A percentile compares a stretch with the other conserved stretches of the same genome.
phyloP scores from a whole-genome alignment of 1,140 invertebrate species.

The Xylocopa sonorina region DNA sequence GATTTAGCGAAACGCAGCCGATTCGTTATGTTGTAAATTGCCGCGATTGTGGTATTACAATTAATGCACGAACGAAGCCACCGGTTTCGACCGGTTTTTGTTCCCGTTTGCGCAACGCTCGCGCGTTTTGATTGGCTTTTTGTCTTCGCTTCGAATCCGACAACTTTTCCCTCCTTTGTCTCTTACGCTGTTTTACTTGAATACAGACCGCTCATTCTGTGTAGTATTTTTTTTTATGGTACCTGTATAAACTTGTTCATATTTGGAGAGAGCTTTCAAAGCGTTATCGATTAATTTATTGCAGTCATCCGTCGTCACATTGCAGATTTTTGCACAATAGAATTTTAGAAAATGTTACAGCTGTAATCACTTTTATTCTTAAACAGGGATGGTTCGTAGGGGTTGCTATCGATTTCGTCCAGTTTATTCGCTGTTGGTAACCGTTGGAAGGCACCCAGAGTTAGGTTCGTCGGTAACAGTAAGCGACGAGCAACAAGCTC shows the following conservation, averaged over 20 bases:
- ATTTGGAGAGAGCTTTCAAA: neutral
- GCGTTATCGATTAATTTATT: too few relatives aligned
- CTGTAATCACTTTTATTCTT: neutral
- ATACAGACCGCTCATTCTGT: neutral
- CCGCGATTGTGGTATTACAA: slow-evolving; percentile 48
- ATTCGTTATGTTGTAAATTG: slow-evolving; percentile 47
- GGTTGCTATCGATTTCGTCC: neutral
- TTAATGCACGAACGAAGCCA: slow-evolving; percentile 43
- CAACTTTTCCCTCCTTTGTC: neutral
- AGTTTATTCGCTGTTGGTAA: neutral
- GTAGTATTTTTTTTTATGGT: too few relatives aligned
- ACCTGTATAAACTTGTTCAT: too few relatives aligned
- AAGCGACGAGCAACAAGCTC: too few relatives aligned
- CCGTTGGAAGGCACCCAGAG: neutral
- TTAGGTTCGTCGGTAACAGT: slow-evolving; percentile 19
- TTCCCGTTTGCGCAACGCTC: neutral
- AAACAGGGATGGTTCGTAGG: neutral
- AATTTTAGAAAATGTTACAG: too few relatives aligned
- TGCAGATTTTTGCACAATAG: neutral
- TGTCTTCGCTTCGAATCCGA: neutral
- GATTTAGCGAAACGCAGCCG: slow-evolving; percentile 47
- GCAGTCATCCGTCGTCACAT: neutral
- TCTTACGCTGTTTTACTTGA: neutral
- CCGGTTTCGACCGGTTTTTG: neutral
- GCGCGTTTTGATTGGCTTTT: neutral